These are phyloP conservation scores for Philopedon plagiatum DNA, from an alignment of 2,888 invertebrate species.

Conservation along the genomic window DNA sequence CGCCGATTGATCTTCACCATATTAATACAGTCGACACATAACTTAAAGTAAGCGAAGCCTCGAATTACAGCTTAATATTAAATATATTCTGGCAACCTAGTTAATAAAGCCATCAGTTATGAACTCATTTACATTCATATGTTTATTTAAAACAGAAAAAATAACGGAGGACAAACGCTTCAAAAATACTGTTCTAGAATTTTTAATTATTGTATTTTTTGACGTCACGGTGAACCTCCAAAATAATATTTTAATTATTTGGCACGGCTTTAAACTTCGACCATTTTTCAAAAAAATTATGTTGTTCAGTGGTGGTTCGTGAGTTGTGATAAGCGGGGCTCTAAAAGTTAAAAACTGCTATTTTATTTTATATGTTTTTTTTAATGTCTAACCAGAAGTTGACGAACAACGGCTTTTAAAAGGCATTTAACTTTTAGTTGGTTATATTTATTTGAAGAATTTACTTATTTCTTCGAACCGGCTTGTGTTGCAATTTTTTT, in stretches of 20 bases:
- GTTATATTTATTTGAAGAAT: too few species aligned
- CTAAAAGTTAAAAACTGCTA: too few species aligned
- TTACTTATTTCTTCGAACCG: too few species aligned
- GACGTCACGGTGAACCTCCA: slow-evolving; percentile 24
- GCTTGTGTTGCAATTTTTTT: too few species aligned
- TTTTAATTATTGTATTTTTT: slow-evolving; percentile 15
- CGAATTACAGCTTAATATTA: not conserved
- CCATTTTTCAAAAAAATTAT: slow-evolving; percentile 18
- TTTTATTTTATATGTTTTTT: too few species aligned
- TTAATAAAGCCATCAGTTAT: not conserved
- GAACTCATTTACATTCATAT: not conserved
- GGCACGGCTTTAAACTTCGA: not conserved
- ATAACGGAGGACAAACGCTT: not conserved
- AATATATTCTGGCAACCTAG: not conserved
- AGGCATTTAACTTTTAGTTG: too few species aligned
- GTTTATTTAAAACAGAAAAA: slow-evolving; percentile 9
- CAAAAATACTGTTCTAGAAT: not conserved
- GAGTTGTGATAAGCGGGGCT: too few species aligned
- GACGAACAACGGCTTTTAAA: too few species aligned
- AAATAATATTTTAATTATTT: slow-evolving; percentile 34
- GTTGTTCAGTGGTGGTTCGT: too few species aligned
- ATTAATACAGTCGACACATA: too few species aligned
- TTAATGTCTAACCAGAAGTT: too few species aligned
- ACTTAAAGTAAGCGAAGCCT: not conserved
- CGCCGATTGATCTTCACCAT: too few species aligned